Conservation (phyloP, 2,797 vertebrate species). For the Malacoraja senta region DNA sequence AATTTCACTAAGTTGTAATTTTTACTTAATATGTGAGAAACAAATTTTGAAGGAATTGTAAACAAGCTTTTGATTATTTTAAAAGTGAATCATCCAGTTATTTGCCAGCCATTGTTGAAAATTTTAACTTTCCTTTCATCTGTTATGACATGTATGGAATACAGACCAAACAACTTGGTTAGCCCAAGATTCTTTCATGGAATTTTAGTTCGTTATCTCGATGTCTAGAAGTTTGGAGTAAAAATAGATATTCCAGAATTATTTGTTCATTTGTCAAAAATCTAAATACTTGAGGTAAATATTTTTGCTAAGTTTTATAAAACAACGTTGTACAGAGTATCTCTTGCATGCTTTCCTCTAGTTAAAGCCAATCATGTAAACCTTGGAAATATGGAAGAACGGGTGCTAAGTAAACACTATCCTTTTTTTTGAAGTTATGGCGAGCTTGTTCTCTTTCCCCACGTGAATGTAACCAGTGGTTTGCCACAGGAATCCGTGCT, state of each 20-base stretch:
- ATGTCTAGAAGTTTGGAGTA: neutral
- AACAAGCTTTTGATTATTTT: slow-evolving; percentile 23
- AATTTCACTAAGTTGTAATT: neutral
- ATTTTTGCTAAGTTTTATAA: neutral
- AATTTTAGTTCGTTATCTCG: neutral
- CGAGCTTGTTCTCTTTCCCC: no score
- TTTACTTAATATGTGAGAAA: neutral
- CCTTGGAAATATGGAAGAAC: neutral
- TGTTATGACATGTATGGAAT: slow-evolving; percentile 1
- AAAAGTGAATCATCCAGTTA: neutral
- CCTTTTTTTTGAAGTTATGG: neutral
- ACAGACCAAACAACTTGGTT: neutral
- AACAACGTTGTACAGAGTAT: neutral
- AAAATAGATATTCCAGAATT: neutral
- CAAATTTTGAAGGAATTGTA: slow-evolving; percentile 17
- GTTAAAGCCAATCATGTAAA: neutral
- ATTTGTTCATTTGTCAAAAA: neutral
- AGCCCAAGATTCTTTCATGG: neutral
- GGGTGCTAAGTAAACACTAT: neutral
- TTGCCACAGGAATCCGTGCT: no score
- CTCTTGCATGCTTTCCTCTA: neutral
- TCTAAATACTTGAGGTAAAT: slow-evolving; percentile 17
- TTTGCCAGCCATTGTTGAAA: slow-evolving; percentile 25
- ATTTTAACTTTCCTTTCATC: neutral
- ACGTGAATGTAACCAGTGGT: neutral